Percentiles rank a stretch among this genome's conserved stretches.
These are phyloP conservation scores for Scaptomyza montana DNA, from an alignment of 1,140 invertebrate genomes.

Conservation along the genomic window DNA sequence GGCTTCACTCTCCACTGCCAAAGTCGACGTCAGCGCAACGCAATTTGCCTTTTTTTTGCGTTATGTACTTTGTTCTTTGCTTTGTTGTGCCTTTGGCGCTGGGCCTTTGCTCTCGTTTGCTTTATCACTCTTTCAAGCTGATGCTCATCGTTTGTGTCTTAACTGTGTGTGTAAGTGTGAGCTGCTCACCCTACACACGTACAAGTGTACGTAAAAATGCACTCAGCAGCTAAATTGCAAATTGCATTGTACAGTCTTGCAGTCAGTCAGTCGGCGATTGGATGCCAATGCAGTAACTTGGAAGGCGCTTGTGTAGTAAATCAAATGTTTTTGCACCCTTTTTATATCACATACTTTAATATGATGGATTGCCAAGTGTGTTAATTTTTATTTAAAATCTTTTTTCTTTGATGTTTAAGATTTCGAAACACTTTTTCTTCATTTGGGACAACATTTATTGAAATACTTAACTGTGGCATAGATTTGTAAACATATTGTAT, in stretches of 20 bases:
- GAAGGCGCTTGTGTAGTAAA: too few relatives aligned
- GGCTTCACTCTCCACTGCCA: constrained; percentile 64
- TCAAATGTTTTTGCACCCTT: not conserved
- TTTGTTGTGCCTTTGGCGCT: constrained; percentile 45
- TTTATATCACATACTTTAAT: too few relatives aligned
- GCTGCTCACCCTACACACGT: not conserved
- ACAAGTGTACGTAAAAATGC: constrained; percentile 17
- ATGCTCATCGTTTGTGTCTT: constrained; percentile 48
- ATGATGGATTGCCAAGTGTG: too few relatives aligned
- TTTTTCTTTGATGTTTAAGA: too few relatives aligned
- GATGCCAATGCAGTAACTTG: not conserved
- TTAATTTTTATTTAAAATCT: too few relatives aligned
- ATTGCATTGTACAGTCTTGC: constrained; percentile 40
- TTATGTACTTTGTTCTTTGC: constrained; percentile 13
- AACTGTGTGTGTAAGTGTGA: constrained; percentile 14
- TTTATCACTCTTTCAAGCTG: constrained; percentile 65
- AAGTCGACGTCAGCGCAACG: constrained; percentile 33
- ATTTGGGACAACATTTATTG: constrained; percentile 50
- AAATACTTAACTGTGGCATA: constrained; percentile 46
- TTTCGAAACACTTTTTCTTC: not conserved
- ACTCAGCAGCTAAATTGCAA: constrained; percentile 26
- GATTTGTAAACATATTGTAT: constrained; percentile 3
- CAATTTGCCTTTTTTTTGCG: constrained; percentile 40
- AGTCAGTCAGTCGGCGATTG: constrained; percentile 19
- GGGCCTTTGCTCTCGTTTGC: constrained; percentile 71